phyloP scores from a whole-genome alignment of 2,113 vertebrate species.

The Nannospalax galili region DNA sequence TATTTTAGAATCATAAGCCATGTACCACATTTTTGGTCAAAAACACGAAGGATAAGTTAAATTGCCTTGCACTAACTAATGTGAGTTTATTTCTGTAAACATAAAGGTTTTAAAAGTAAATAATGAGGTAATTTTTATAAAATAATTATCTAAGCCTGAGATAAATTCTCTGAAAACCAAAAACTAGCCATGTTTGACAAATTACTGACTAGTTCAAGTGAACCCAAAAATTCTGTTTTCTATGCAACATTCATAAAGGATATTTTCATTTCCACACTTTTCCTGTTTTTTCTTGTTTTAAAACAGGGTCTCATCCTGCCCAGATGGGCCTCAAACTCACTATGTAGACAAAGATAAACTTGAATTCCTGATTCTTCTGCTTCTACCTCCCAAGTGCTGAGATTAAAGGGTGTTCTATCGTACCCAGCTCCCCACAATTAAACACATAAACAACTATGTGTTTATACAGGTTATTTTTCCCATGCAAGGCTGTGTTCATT shows the following conservation, averaged over 20 bases:
- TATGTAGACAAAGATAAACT: not conserved
- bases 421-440: not conserved
- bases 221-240: constrained; percentile 40
- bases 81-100: not conserved
- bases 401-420: not conserved
- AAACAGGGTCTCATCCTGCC: not conserved
- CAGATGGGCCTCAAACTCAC: not conserved
- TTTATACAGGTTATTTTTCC: constrained; percentile 33
- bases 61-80: not conserved
- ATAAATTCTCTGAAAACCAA: not conserved
- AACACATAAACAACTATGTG: not conserved
- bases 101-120: no score
- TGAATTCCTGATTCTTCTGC: not conserved
- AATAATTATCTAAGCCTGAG: constrained; percentile 32
- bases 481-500: constrained; percentile 52
- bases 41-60: not conserved
- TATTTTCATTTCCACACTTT: not conserved
- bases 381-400: not conserved
- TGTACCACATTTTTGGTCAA: not conserved
- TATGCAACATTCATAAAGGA: not conserved
- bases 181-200: constrained; percentile 17
- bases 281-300: not conserved
- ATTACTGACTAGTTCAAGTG: not conserved
- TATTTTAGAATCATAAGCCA: not conserved
- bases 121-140: constrained; percentile 19